These are phyloP conservation scores for Eristalis intricaria DNA, from an alignment of 2,888 invertebrate species.

Conservation along the genomic window DNA sequence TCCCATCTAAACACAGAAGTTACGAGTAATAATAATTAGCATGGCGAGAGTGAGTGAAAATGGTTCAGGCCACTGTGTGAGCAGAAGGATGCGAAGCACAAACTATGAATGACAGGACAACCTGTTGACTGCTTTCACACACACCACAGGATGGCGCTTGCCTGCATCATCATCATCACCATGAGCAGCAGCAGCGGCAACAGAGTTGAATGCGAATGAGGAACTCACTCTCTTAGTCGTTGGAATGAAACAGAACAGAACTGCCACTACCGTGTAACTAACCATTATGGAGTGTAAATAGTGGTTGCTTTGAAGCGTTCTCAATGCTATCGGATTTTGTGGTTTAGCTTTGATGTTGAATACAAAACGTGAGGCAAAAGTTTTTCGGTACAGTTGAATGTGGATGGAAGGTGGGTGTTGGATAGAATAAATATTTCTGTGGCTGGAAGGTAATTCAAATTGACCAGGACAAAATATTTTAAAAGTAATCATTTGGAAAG, in stretches of 20 bases:
- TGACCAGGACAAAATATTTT: background rate
- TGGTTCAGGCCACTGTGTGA: background rate
- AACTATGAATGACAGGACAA: slow-evolving; percentile 65
- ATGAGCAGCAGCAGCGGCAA: background rate
- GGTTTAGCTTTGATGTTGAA: slow-evolving; percentile 61
- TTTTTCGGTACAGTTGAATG: slow-evolving; percentile 1
- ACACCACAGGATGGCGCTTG: slow-evolving; percentile 18
- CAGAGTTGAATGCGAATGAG: slow-evolving; percentile 37
- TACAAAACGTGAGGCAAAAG: slow-evolving; percentile 31
- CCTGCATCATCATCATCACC: slow-evolving; percentile 23
- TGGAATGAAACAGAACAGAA: background rate
- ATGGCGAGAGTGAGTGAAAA: background rate
- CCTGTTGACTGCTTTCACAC: slow-evolving; percentile 53
- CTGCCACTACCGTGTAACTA: slow-evolving; percentile 22
- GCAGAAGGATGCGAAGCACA: background rate
- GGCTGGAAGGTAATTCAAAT: slow-evolving; percentile 1
- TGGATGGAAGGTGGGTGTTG: background rate
- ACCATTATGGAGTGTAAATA: slow-evolving; percentile 48
- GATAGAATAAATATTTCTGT: slow-evolving; percentile 9
- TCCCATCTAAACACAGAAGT: slow-evolving; percentile 11
- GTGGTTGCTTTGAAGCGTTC: slow-evolving; percentile 65
- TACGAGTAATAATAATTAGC: slow-evolving; percentile 34
- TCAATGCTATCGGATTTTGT: slow-evolving; percentile 45
- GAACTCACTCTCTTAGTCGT: background rate
- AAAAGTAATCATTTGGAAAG: background rate